Evolutionary conservation across 2,888 invertebrate genomes (phyloP), one percentile per base, ranked within the genome.

Genomic region (Aleiodes alternator): DNA sequence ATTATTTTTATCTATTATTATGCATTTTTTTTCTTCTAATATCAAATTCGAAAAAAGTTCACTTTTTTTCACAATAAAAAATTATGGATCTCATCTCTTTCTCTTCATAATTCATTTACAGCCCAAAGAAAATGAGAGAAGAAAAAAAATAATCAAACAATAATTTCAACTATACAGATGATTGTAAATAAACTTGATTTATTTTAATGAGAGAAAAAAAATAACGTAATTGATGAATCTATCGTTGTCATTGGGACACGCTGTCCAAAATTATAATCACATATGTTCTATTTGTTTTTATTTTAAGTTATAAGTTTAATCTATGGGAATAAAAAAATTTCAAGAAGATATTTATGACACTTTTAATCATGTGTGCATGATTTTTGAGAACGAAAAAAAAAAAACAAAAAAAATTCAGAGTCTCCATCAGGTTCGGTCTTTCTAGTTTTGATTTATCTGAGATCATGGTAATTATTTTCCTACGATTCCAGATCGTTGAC

Each of bases 401-500:
- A 23, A 23, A 23, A n/a, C 31, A 31, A 34, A 34, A 34, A 34
- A 6, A 34, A 34, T 34, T 23, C 5, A 34, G 34, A 34, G 34
- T 34, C 34, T 34, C 34, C 6, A 34, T 34, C 6, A 34, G 34
- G 6, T 34, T 34, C 34, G 34, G 6, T 34, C 34, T 34, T 34
- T 34, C 16, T 38, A 48, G 0, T 51, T 64, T 16, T 38, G 9
- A 69, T 69, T 51, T 38, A 31, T 53, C 38, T 23, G 11, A 55
- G 14, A 34, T 69, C 12, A 69, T 61, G 14, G 38, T 16, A 16
- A 66, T 66, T 23, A 34, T 14, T n/a, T n/a, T 73, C 73, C 55
- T 55, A 80, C 78, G 77, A 78, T 80, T 72, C 79, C 78, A 77
- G 78, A 80, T 78, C 77, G 78, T 72, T 29, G 23, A n/a, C 29